A percentile compares a stretch with the other conserved stretches of the same genome.
phyloP scores from a whole-genome alignment of 2,888 invertebrate genomes.

The Penaeus monodon region DNA sequence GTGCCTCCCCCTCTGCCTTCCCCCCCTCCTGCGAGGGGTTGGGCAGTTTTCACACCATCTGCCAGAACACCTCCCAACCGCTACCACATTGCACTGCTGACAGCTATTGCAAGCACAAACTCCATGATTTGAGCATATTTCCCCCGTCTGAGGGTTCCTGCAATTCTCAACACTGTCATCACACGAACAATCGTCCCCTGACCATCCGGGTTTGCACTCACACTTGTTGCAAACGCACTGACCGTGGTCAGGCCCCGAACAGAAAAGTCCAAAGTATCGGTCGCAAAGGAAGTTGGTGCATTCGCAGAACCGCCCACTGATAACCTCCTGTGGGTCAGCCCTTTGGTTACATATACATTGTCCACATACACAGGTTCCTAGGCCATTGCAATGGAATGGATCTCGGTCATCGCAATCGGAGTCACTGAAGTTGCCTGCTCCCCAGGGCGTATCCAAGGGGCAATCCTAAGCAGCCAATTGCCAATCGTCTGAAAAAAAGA shows the following conservation, averaged over 20 bases:
- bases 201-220: slow-evolving; percentile 75
- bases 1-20: too few relatives aligned
- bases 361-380: slow-evolving; percentile 86
- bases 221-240: slow-evolving; percentile 78
- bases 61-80: slow-evolving; percentile 84
- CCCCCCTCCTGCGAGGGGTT: slow-evolving; percentile 67
- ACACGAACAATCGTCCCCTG: slow-evolving; percentile 77
- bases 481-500: too few relatives aligned
- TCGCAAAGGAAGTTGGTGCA: slow-evolving; percentile 83
- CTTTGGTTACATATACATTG: slow-evolving; percentile 80
- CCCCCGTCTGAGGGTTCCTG: slow-evolving; percentile 67
- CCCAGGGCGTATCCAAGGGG: slow-evolving; percentile 69
- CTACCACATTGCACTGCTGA: slow-evolving; percentile 78
- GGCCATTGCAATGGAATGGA: slow-evolving; percentile 76
- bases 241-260: slow-evolving; percentile 76
- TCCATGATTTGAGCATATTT: slow-evolving; percentile 84
- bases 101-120: slow-evolving; percentile 92
- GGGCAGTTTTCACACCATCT: slow-evolving; percentile 94
- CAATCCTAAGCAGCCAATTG: slow-evolving; percentile 64
- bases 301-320: slow-evolving; percentile 74
- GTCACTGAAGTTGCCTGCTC: slow-evolving; percentile 64
- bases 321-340: slow-evolving; percentile 70
- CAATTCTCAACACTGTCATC: slow-evolving; percentile 73
- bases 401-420: neutral
- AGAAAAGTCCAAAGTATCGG: slow-evolving; percentile 72